Conservation (phyloP, 2,888 invertebrate species). For the Noctua janthe region DNA sequence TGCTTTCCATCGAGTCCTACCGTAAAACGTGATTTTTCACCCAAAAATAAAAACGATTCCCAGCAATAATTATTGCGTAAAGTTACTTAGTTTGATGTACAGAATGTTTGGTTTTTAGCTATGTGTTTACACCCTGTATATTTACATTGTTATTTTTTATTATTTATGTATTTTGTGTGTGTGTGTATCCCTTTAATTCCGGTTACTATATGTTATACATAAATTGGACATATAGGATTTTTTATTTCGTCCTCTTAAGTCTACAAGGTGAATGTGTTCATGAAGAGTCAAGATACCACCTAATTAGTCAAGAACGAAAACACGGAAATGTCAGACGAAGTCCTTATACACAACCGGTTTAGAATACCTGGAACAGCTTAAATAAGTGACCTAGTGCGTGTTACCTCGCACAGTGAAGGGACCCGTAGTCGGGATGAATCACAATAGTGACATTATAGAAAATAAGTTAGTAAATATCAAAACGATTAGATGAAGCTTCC, state of each 20-base stretch:
- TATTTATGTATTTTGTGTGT: neutral
- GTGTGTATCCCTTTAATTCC: neutral
- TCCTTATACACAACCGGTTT: constrained; percentile 40
- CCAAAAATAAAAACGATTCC: no score
- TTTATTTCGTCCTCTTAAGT: neutral
- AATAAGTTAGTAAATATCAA: neutral
- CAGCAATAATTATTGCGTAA: no score
- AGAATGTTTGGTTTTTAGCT: no score
- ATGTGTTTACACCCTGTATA: neutral
- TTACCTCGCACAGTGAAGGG: neutral
- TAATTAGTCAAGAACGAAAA: constrained; percentile 37
- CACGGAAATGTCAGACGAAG: constrained; percentile 46
- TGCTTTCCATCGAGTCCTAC: no score
- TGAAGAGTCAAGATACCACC: constrained; percentile 23
- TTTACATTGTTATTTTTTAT: constrained; percentile 12
- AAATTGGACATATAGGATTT: no score
- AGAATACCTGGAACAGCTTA: constrained; percentile 20
- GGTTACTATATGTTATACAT: neutral
- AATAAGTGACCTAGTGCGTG: neutral
- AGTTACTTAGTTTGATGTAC: no score
- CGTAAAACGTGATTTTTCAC: no score
- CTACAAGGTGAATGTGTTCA: constrained; percentile 48
- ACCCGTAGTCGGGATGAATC: neutral
- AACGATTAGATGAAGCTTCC: neutral
- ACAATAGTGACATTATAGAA: neutral